Conservation (phyloP, 2,797 vertebrate species). For the Spondyliosoma cantharus region DNA sequence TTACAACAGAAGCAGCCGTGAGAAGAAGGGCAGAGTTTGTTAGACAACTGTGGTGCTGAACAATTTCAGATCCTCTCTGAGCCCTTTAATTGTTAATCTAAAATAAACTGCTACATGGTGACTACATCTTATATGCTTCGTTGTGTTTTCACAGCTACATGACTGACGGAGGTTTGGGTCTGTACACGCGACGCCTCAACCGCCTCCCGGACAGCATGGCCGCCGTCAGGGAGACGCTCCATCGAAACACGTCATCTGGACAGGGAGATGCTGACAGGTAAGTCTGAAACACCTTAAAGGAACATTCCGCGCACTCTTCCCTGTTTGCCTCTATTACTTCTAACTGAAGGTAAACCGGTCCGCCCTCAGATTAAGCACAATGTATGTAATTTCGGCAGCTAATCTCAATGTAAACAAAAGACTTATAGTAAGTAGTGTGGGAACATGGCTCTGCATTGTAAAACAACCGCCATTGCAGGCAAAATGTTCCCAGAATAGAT, state of each 20-base stretch:
- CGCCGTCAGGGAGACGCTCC: constrained; percentile 91
- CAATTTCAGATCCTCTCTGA: neutral
- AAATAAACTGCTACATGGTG: neutral
- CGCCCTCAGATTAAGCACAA: too few relatives aligned
- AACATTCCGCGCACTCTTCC: neutral
- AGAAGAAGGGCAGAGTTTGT: constrained; percentile 15
- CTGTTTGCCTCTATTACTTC: neutral
- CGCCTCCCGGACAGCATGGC: constrained; percentile 93
- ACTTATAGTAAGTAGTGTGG: too few relatives aligned
- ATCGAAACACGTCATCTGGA: constrained; percentile 88
- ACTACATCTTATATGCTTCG: constrained; percentile 7
- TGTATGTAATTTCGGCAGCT: too few relatives aligned
- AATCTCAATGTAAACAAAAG: too few relatives aligned
- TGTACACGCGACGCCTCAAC: constrained; percentile 93
- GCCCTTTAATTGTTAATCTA: constrained; percentile 5
- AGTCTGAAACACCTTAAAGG: constrained; percentile 16
- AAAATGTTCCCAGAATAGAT: too few relatives aligned
- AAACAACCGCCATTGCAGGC: too few relatives aligned
- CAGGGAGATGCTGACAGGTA: constrained; percentile 97
- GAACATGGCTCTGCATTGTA: too few relatives aligned
- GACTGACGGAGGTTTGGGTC: constrained; percentile 95
- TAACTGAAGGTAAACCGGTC: neutral
- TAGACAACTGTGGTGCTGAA: constrained; percentile 4
- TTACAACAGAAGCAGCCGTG: constrained; percentile 35
- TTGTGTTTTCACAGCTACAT: constrained; percentile 88